Evolutionary conservation across 1,140 invertebrate genomes (phyloP).

Genomic region (Leptopilina clavipes): DNA sequence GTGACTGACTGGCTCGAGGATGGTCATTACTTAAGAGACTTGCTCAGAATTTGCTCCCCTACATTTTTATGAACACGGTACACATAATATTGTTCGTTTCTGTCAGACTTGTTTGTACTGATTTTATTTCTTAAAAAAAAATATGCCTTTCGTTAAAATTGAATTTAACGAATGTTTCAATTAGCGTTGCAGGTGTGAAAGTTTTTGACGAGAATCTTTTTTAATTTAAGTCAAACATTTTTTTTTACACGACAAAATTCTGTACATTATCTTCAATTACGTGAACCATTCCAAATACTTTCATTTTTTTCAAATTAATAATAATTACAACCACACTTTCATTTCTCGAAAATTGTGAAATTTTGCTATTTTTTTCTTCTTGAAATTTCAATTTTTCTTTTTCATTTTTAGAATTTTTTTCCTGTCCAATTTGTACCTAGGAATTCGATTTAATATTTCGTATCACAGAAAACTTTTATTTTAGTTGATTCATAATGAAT

Average conservation of each 20-base stretch:
- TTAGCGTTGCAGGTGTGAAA: conserved; percentile 3
- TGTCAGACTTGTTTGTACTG: conserved; percentile 41
- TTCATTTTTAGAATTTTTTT: too few relatives aligned
- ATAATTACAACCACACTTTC: too few relatives aligned
- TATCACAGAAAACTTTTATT: too few relatives aligned
- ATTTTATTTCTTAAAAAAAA: conserved; percentile 4
- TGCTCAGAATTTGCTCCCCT: conserved; percentile 49
- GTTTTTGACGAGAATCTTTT: neutral
- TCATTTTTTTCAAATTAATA: too few relatives aligned
- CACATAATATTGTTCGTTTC: conserved; percentile 47
- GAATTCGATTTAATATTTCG: too few relatives aligned
- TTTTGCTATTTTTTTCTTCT: too few relatives aligned
- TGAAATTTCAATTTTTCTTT: too few relatives aligned
- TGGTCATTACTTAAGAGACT: conserved; percentile 56
- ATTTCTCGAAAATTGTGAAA: too few relatives aligned
- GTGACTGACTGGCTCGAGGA: conserved; percentile 52
- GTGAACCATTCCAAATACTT: too few relatives aligned
- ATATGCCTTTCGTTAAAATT: neutral
- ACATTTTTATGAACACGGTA: conserved; percentile 50
- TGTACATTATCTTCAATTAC: too few relatives aligned
- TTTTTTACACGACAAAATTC: neutral
- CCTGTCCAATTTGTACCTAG: too few relatives aligned
- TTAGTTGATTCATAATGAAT: too few relatives aligned
- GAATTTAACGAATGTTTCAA: conserved; percentile 25
- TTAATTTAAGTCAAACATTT: neutral